Conservation (phyloP, 30 jellyfish, hydroid and myxozoan species). For the Euphysa ruthae region DNA sequence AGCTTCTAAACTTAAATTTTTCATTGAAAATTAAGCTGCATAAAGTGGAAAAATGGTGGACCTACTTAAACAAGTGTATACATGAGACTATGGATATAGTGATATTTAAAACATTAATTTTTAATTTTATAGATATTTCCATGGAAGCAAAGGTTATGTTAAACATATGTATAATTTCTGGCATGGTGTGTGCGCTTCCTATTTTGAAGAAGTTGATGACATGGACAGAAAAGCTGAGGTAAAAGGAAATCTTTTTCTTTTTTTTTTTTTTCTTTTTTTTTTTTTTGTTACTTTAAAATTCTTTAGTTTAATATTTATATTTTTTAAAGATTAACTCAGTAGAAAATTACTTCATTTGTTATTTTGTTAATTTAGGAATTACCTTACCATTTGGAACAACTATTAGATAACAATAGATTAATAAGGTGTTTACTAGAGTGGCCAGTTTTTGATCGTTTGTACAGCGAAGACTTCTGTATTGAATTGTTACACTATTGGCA, state of each 20-base stretch:
- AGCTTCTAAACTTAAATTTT: too few relatives aligned
- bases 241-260: background rate
- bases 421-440: slow-evolving; percentile 83
- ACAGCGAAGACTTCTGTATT: slow-evolving; percentile 83
- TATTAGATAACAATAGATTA: slow-evolving; percentile 78
- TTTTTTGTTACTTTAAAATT: background rate
- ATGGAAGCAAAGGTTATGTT: slow-evolving; percentile 58
- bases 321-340: background rate
- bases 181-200: slow-evolving; percentile 86
- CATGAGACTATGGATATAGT: too few relatives aligned
- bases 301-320: background rate
- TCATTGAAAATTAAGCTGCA: too few relatives aligned
- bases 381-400: slow-evolving; percentile 84
- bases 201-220: slow-evolving; percentile 78
- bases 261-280: background rate
- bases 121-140: slow-evolving; percentile 43
- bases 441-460: slow-evolving; percentile 95
- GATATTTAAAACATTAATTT: background rate
- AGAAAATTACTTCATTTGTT: background rate
- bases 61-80: too few relatives aligned
- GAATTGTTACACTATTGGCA: slow-evolving; percentile 91
- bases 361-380: slow-evolving; percentile 41
- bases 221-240: slow-evolving; percentile 90
- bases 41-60: too few relatives aligned
- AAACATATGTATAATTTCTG: slow-evolving; percentile 70